Conservation (phyloP, 2,797 vertebrate species). For the Chelonia mydas region DNA sequence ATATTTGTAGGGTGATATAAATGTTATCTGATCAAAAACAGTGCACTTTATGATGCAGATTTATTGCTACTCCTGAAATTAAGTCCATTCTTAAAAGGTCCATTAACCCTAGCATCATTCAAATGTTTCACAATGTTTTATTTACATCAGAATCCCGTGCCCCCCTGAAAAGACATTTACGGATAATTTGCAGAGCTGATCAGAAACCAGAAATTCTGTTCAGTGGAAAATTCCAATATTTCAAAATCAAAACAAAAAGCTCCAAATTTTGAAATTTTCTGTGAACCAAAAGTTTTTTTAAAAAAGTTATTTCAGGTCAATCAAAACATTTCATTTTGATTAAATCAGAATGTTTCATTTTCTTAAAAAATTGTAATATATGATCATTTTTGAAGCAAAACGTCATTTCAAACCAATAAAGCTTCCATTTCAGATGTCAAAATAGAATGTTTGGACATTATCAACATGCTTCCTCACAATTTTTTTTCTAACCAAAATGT, state of each 20-base stretch:
- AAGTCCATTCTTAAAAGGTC: background rate
- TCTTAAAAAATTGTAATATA: background rate
- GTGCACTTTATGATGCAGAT: background rate
- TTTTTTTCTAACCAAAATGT: background rate
- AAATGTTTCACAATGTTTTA: background rate
- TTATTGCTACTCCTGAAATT: background rate
- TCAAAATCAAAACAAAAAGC: background rate
- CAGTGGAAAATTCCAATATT: background rate
- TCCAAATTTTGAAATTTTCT: background rate
- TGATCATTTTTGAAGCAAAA: background rate
- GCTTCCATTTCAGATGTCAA: background rate
- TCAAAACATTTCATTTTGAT: background rate
- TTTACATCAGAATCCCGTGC: background rate
- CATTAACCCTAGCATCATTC: background rate
- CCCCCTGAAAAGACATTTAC: background rate
- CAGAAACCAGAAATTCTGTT: background rate
- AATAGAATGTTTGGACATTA: background rate
- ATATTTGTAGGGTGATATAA: background rate
- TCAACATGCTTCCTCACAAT: background rate
- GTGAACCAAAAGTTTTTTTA: background rate
- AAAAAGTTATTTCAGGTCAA: background rate
- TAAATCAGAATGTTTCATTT: background rate
- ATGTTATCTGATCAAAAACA: background rate
- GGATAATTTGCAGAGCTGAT: background rate
- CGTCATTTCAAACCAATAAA: background rate